Base-by-base conservation (phyloP, 2,888 invertebrate genomes). In the Mythimna vitellina region DNA sequence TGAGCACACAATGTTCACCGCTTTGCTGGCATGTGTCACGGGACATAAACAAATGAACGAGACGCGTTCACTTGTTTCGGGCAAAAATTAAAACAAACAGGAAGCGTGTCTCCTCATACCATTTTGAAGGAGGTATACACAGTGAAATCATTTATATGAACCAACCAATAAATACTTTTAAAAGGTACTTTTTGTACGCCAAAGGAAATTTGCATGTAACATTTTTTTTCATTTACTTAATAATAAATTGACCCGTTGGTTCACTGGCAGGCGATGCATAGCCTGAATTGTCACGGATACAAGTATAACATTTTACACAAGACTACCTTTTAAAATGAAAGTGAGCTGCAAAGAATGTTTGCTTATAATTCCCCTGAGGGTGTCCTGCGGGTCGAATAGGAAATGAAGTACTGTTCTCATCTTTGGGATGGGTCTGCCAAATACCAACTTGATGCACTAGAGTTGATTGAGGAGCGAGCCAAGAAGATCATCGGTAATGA, bases 1-100 rank as follows among this genome's bases (percentile, higher is more conserved):
- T 60, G 63, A 76, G 49, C 51, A 65, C 60, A 14, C 77, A 64
- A 60, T 81, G 66, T 64, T 61, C 66, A 46, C 49, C 0, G 0
- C 38, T 22, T 46, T 20, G 42, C 54, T 17, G 35, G 57, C 65
- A 58, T 58, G 68, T 76, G 81, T 51, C 70, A 17, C 38, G 4
- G 57, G 9, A 53, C 53, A 53, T 25, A 35, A 38, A 63, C 58
- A 64, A 62, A 58, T 71, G 35, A 65, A 35, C 14, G 46, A 42
- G 38, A 63, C 62, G 2, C 3, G n/a, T 6, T 51, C 17, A 25
- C n/a, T 57, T 35, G 35, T 46, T 49, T 49, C 5, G 14, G 17
- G 5, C 9, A 1, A 9, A 17, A 17, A 17, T 57, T 20, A 22
- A n/a, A 54, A 42, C 22, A 22, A 42, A 69, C 12, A 20, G 12